Base-by-base conservation (phyloP, 1,140 invertebrate species). In the Tetramorium simillimum region DNA sequence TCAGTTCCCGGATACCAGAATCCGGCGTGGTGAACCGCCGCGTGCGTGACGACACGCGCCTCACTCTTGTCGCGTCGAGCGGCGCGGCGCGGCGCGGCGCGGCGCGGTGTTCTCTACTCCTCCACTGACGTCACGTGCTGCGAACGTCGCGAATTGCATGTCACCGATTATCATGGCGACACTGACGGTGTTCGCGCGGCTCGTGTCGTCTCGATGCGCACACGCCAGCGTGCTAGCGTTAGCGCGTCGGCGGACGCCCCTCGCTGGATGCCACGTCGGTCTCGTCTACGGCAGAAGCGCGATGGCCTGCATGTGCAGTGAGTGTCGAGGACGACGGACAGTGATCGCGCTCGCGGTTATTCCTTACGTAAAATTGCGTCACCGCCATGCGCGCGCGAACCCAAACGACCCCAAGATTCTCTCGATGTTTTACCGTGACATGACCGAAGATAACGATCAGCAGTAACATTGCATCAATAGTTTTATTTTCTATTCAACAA, bases 291-390 rank as follows among this genome's bases (percentile, higher is more conserved):
- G 88, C 9, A 88, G 89, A 86, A 87, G 86, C 49, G 40, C 91
- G 58, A 90, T 92, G 63, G 91, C 92, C 58, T 93, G 88, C 49
- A 88, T 91, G 69, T 94, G 92, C 80, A 93, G 95, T 95, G 93
- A 95, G 94, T 95, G 85, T 43, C 21, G 40, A 24, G 7, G 1
- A n/a, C n/a, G 72, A 58, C 28, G 24, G 21, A 9, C 24, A 37
- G 1, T 21, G 40, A 6, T 40, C 9, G 40, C 7, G 33, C 14
- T 62, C 21, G 7, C 21, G 2, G 2, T 40, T 33, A 33, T 33
- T 72, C 2, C 9, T 72, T 60, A 37, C 10, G 67, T 73, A 82
- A 73, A 82, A 49, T 81, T 53, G 58, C 40, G 43, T 14, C 18
- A 28, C 1, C 21, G 16, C 10, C 1, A 9, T 9, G 53, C 80